Evolutionary conservation across 2,113 vertebrate genomes (phyloP).

Genomic region (Motacilla tschutschensis): DNA sequence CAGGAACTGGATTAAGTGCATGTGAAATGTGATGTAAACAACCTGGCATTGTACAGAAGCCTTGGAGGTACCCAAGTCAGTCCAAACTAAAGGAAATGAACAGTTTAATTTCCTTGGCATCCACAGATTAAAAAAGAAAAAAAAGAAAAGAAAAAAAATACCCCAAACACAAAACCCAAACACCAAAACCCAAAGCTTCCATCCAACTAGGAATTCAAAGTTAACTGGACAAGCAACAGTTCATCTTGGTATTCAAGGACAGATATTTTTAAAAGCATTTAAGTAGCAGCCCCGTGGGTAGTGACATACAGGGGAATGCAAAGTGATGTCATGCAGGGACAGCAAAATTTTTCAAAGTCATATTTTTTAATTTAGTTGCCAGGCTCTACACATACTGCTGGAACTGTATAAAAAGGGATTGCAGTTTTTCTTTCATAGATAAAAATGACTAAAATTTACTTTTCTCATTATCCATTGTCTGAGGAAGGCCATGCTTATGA

Average conservation of each 20-base stretch:
- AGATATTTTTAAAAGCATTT: neutral
- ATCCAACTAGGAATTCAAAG: neutral
- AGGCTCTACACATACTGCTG: neutral
- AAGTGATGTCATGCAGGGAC: neutral
- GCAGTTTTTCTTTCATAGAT: neutral
- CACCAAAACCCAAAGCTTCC: neutral
- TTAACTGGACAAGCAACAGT: neutral
- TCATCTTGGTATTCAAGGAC: neutral
- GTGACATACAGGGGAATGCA: neutral
- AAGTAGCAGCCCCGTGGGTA: neutral
- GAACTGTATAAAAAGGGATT: neutral
- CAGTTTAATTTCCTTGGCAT: neutral
- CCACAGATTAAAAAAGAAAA: neutral
- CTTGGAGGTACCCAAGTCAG: neutral
- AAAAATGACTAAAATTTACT: neutral
- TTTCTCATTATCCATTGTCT: neutral
- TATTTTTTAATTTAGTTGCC: neutral
- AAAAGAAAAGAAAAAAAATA: neutral
- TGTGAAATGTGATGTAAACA: neutral
- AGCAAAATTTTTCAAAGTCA: neutral
- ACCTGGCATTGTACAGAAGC: neutral
- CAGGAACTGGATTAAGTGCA: neutral
- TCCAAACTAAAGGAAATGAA: neutral
- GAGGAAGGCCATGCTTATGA: neutral
- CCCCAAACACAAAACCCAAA: neutral